These are phyloP conservation scores for Melanerpes aurifrons DNA, from an alignment of 2,113 vertebrate species.

Conservation along the genomic window DNA sequence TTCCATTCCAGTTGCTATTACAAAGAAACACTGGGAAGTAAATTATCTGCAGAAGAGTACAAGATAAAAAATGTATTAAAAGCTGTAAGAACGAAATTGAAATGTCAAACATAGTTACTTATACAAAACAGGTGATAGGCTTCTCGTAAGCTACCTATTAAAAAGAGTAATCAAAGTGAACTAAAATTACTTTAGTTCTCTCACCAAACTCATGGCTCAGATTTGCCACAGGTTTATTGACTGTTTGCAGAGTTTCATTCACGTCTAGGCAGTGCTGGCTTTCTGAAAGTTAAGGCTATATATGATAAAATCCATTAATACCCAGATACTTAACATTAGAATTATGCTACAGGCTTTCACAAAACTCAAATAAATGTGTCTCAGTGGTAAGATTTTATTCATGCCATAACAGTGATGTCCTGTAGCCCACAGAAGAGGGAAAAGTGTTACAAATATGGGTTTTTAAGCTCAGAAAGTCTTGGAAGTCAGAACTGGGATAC, in stretches of 20 bases:
- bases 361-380: conserved; percentile 17
- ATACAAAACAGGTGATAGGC: conserved; percentile 63
- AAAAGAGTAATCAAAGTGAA: conserved; percentile 65
- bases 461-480: background rate
- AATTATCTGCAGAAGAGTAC: conserved; percentile 77
- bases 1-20: conserved; percentile 73
- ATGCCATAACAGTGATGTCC: background rate
- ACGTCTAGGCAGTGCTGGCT: background rate
- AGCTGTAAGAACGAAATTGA: conserved; percentile 79
- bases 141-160: conserved; percentile 40
- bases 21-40: conserved; percentile 75
- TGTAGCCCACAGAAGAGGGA: background rate
- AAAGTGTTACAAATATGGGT: background rate
- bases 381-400: background rate
- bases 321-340: background rate
- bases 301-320: background rate
- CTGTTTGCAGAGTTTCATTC: background rate
- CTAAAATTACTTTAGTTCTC: conserved; percentile 31
- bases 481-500: background rate
- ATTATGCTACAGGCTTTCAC: background rate
- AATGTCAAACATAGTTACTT: conserved; percentile 81
- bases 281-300: background rate
- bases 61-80: conserved; percentile 81
- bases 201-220: background rate
- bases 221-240: background rate